A percentile compares a stretch with the other conserved stretches of the same genome.
These are phyloP conservation scores for Hirtodrosophila duncani DNA, from an alignment of 2,888 invertebrate genomes.

Conservation along the genomic window DNA sequence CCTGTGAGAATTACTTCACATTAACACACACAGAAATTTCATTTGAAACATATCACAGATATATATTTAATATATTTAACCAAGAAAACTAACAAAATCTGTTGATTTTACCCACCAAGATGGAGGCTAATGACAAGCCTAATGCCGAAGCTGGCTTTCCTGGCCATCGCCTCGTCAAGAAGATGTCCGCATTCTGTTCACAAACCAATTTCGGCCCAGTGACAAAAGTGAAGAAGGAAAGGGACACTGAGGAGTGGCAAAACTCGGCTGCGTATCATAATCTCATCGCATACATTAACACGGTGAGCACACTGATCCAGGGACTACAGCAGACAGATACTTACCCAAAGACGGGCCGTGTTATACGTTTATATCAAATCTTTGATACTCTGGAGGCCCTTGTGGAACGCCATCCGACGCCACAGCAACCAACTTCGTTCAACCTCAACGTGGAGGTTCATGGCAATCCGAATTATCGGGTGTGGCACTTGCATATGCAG, in stretches of 20 bases:
- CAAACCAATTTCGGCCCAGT: conserved; percentile 4
- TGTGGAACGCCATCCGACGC: conserved; percentile 89
- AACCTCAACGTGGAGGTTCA: conserved; percentile 79
- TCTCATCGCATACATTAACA: conserved; percentile 90
- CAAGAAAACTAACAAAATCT: too few species aligned
- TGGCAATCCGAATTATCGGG: conserved; percentile 93
- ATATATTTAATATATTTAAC: too few species aligned
- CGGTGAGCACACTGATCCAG: conserved; percentile 90
- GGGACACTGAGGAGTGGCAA: conserved; percentile 30
- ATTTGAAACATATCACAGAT: too few species aligned
- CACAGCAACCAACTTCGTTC: background rate
- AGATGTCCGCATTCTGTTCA: conserved; percentile 7
- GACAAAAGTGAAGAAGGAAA: conserved; percentile 4
- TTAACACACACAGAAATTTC: too few species aligned
- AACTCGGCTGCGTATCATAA: conserved; percentile 90
- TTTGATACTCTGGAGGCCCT: conserved; percentile 86
- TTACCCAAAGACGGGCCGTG: conserved; percentile 79
- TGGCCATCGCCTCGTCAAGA: too few species aligned
- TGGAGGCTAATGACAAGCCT: too few species aligned
- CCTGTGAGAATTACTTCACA: too few species aligned
- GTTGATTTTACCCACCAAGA: too few species aligned
- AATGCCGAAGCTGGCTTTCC: too few species aligned
- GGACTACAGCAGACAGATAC: conserved; percentile 84
- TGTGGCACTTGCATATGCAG: conserved; percentile 89
- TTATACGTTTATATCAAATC: conserved; percentile 82